Base-by-base conservation (phyloP, 2,888 invertebrate genomes). In the Mayetiola destructor region DNA sequence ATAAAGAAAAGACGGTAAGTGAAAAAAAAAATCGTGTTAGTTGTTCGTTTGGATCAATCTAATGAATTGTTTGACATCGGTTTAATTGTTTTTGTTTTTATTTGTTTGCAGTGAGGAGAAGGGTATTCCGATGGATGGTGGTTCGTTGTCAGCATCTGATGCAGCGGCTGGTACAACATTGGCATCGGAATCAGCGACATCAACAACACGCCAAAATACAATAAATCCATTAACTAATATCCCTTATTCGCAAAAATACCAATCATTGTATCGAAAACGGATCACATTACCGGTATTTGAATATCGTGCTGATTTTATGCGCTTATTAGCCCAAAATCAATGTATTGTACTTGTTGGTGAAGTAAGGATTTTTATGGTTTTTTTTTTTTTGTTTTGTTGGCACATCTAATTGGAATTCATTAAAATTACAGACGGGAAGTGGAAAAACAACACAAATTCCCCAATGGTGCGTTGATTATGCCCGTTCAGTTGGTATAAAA, bases 371-470 rank as follows among this genome's bases (percentile, higher is more conserved):
- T 42, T n/a, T n/a, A 8, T 12, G 3, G 12, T 23, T 14, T 12
- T 23, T 23, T 42, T 5, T 27, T 27, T 14, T 6, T 5, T 27
- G 3, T 23, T 42, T 14, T 32, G 6, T 32, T 32, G 6, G 6
- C 12, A 9, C 8, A 21, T 5, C n/a, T 14, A 12, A 53, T 20
- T 32, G 27, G 8, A 29, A 29, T 30, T 12, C 10, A 53, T 32
- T 12, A 9, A 52, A 29, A 12, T 30, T 30, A 30, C 29, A 53
- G 53, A 99, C 96, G 0, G 99, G 99, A n/a, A 96, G 95, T 2
- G 99, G 99, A 0, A 99, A 99, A 76, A 99, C 99, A 0, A 99
- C 99, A 12, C 99, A 96, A 75, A 99, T 99, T 65, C 99, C 99
- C 1, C 99, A 93, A 73, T 94, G 93, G 91, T 88, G 88, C 67